Evolutionary conservation across 2,888 invertebrate genomes (phyloP).

Genomic region (Erannis defoliaria): DNA sequence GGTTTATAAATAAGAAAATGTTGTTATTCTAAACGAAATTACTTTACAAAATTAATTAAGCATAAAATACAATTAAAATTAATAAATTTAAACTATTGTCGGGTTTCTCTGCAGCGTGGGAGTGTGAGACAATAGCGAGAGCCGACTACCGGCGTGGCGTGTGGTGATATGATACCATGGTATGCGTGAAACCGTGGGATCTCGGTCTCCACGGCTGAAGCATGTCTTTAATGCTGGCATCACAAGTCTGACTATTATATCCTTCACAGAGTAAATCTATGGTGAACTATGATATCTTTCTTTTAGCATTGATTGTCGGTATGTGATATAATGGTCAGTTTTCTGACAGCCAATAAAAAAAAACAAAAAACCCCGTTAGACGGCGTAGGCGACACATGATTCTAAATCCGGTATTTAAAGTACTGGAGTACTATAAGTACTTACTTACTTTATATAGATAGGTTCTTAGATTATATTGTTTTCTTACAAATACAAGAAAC

Average conservation of each 20-base stretch:
- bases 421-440: no score
- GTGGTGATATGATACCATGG: slow-evolving; percentile 39
- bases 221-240: not conserved
- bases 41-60: slow-evolving; percentile 31
- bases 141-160: slow-evolving; percentile 43
- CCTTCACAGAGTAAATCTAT: no score
- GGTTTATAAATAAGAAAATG: not conserved
- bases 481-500: no score
- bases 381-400: no score
- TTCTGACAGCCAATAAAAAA: no score
- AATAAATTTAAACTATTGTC: slow-evolving; percentile 62
- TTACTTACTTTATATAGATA: no score
- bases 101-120: slow-evolving; percentile 65
- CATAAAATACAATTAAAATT: slow-evolving; percentile 56
- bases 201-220: slow-evolving; percentile 3
- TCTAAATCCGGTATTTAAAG: no score
- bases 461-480: no score
- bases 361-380: no score
- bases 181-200: slow-evolving; percentile 70
- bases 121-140: slow-evolving; percentile 74
- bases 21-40: not conserved
- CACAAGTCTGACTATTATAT: not conserved
- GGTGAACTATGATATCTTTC: no score
- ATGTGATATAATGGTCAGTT: no score
- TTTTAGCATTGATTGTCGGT: no score